Evolutionary conservation across 2,888 invertebrate species (phyloP).

Genomic region (Xestobium rufovillosum): DNA sequence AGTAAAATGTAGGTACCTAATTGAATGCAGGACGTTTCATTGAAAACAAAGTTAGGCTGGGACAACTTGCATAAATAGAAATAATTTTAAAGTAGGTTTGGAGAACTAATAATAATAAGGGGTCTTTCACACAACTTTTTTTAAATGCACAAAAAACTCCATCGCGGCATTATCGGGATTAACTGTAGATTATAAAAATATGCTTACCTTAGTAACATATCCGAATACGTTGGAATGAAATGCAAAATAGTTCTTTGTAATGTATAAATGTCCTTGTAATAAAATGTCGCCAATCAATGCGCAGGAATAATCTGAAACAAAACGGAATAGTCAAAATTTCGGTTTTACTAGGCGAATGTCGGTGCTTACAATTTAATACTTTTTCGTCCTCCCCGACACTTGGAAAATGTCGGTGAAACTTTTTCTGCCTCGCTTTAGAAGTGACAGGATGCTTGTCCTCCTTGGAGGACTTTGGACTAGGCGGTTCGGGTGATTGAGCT

Average conservation of each 20-base stretch:
- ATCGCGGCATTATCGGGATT: too few relatives aligned
- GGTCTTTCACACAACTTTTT: too few relatives aligned
- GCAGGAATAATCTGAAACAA: slow-evolving; percentile 76
- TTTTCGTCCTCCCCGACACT: slow-evolving; percentile 77
- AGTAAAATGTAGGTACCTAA: too few relatives aligned
- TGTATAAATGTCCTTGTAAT: slow-evolving; percentile 88
- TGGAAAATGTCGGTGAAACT: slow-evolving; percentile 81
- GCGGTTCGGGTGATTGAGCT: slow-evolving; percentile 38
- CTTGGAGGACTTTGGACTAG: slow-evolving; percentile 40
- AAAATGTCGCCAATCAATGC: slow-evolving; percentile 87
- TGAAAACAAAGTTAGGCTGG: too few relatives aligned
- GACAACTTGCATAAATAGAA: too few relatives aligned
- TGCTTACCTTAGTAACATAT: slow-evolving; percentile 82
- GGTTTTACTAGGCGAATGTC: too few relatives aligned
- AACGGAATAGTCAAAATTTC: too few relatives aligned
- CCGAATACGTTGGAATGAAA: slow-evolving; percentile 96
- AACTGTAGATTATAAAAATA: too few relatives aligned
- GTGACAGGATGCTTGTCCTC: slow-evolving; percentile 45
- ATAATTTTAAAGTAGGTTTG: too few relatives aligned
- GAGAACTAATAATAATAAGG: too few relatives aligned
- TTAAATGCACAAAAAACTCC: too few relatives aligned
- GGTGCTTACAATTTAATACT: slow-evolving; percentile 72
- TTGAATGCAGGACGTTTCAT: too few relatives aligned
- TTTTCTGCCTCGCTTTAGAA: slow-evolving; percentile 74
- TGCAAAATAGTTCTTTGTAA: slow-evolving; percentile 90